Conservation (phyloP, 2,113 vertebrate species). For the Otis tarda region DNA sequence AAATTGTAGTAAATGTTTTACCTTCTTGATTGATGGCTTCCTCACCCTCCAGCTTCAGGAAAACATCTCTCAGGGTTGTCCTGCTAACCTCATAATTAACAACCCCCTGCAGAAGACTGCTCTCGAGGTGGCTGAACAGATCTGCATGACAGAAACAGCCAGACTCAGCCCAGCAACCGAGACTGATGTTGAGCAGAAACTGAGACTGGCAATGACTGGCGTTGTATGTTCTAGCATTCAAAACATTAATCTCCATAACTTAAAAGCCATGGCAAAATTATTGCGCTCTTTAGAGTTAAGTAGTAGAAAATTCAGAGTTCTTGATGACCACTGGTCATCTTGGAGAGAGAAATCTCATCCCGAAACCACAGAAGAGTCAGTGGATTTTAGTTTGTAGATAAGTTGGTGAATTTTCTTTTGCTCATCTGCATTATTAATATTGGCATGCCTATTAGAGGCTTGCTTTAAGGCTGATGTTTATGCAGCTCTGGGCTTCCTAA, state of each 20-base stretch:
- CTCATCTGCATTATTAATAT: background rate
- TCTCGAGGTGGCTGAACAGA: conserved; percentile 86
- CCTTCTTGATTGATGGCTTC: conserved; percentile 79
- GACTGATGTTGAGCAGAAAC: background rate
- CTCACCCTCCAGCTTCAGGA: conserved; percentile 88
- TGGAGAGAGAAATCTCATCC: background rate
- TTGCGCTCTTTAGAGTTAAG: background rate
- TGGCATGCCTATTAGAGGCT: background rate
- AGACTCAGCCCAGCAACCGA: background rate
- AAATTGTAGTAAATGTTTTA: conserved; percentile 5
- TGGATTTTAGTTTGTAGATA: background rate
- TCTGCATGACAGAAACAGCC: conserved; percentile 52
- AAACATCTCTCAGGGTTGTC: conserved; percentile 91
- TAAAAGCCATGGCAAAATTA: background rate
- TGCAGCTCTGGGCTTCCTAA: background rate
- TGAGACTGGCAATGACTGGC: background rate
- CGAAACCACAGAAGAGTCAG: background rate
- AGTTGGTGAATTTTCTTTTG: background rate
- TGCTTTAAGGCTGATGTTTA: background rate
- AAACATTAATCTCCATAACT: accelerated
- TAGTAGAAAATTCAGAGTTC: background rate
- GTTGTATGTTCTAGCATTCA: accelerated
- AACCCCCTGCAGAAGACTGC: conserved; percentile 75
- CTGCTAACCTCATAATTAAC: conserved; percentile 87
- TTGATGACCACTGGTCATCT: background rate